Conservation (phyloP, 2,888 invertebrate genomes). For the Hololepta plana region DNA sequence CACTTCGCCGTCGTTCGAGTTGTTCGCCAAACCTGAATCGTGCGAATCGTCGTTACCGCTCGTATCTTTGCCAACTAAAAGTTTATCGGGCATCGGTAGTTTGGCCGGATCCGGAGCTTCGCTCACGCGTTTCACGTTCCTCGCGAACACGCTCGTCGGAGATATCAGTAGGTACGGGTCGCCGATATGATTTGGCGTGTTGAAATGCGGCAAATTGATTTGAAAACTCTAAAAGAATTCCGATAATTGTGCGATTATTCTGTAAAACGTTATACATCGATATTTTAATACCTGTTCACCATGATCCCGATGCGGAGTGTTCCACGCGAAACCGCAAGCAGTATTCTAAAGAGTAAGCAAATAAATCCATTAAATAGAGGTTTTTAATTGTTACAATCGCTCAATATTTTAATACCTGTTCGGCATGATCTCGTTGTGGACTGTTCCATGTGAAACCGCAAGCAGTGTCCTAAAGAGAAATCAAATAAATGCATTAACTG, state of each 20-base stretch:
- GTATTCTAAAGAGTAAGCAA: too few relatives aligned
- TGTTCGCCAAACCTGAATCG: conserved; percentile 21
- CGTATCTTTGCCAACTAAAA: too few relatives aligned
- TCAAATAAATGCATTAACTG: conserved; percentile 1
- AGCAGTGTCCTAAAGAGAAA: conserved; percentile 11
- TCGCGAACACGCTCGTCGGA: too few relatives aligned
- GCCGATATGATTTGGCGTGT: conserved; percentile 19
- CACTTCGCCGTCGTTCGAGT: conserved; percentile 11
- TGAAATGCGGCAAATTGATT: conserved; percentile 21
- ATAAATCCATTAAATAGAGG: too few relatives aligned
- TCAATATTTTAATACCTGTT: too few relatives aligned
- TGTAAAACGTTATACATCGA: too few relatives aligned
- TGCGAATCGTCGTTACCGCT: conserved; percentile 17
- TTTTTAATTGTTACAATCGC: too few relatives aligned
- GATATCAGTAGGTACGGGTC: conserved; percentile 21
- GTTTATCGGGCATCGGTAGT: conserved; percentile 26
- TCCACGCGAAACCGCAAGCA: too few relatives aligned
- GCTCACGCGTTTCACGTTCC: too few relatives aligned
- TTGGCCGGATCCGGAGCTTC: conserved; percentile 25
- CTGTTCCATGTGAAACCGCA: conserved; percentile 12
- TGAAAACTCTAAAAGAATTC: conserved; percentile 16
- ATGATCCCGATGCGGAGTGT: too few relatives aligned
- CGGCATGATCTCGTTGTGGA: too few relatives aligned
- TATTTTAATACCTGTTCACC: too few relatives aligned
- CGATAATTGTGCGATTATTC: conserved; percentile 3